Evolutionary conservation across 2,888 invertebrate species (phyloP), one percentile per base, ranked within the genome.

Genomic region (Cephus pygmeus): DNA sequence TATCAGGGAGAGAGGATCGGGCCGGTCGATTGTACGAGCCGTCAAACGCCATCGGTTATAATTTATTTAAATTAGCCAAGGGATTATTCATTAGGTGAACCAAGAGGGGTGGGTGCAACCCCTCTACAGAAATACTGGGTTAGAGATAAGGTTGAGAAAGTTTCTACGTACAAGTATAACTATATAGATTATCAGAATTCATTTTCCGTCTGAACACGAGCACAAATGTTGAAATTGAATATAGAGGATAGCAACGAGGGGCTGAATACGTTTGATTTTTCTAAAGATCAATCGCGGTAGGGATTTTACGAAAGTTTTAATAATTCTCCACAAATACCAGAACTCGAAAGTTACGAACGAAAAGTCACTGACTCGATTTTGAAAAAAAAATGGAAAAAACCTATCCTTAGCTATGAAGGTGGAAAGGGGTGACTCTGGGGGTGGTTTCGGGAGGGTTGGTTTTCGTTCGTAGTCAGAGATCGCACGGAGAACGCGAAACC

Each of bases 41-140:
- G 90, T 91, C 91, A 91, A 91, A 91, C 88, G 88, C 90, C 90
- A 88, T 90, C 86, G 89, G 89, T 90, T 91, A 89, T 91, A 91
- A 91, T 91, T 91, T 91, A 91, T 91, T 90, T 87, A 90, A 91
- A 91, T 91, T 89, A 91, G 87, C 86, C 83, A 69, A 83, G 84
- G 87, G 88, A 90, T 90, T 90, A 90, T 90, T 91, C 90, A 90
- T 90, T 88, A 89, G 90, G 90, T 89, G 89, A 89, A 90, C 89
- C 87, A 86, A 86, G 83, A 82, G 78, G 74, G 23, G 73, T 23
- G 56, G 56, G 56, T 56, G 56, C 23, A 15, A 36, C 36, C 56
- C 56, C 56, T 56, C 56, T 56, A 23, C 56, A 23, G 56, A 56
- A 56, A 56, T 56, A 23, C 9, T 56, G 56, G 56, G 6, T 56